These are phyloP conservation scores for Coronaproctus castanopsis DNA, from an alignment of 2,888 invertebrate species.

Conservation along the genomic window DNA sequence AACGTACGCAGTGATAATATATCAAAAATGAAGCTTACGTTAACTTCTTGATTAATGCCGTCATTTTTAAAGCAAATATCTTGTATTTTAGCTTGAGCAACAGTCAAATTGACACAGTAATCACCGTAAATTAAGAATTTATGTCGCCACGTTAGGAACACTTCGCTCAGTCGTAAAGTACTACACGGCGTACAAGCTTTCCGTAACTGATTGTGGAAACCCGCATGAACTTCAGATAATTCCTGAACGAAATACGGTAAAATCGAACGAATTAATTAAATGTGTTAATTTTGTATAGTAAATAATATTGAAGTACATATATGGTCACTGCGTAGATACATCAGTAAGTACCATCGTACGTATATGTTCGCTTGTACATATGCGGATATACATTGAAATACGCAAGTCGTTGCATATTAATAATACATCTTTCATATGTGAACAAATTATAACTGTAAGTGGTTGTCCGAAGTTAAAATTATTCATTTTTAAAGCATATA, in stretches of 20 bases:
- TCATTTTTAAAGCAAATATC: slow-evolving; percentile 47
- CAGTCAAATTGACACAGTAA: slow-evolving; percentile 83
- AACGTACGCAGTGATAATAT: no score
- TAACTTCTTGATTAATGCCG: slow-evolving; percentile 41
- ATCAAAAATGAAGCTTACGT: no score
- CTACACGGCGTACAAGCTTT: slow-evolving; percentile 41
- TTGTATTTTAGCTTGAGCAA: slow-evolving; percentile 69
- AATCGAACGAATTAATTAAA: slow-evolving; percentile 8
- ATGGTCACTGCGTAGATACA: no score
- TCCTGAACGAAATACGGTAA: slow-evolving; percentile 44
- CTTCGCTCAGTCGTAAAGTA: slow-evolving; percentile 45
- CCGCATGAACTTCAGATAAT: slow-evolving; percentile 64
- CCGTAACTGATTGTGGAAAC: slow-evolving; percentile 58
- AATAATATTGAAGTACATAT: no score
- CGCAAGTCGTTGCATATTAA: no score
- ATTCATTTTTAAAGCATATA: no score
- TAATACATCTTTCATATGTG: no score
- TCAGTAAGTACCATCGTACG: no score
- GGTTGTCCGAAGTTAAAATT: no score
- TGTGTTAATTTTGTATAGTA: neutral
- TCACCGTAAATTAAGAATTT: slow-evolving; percentile 82
- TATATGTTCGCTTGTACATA: no score
- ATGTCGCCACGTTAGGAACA: slow-evolving; percentile 78
- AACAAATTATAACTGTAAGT: no score
- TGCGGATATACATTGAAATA: no score